Evolutionary conservation across 1,140 invertebrate genomes (phyloP).

Genomic region (Tigriopus japonicus): DNA sequence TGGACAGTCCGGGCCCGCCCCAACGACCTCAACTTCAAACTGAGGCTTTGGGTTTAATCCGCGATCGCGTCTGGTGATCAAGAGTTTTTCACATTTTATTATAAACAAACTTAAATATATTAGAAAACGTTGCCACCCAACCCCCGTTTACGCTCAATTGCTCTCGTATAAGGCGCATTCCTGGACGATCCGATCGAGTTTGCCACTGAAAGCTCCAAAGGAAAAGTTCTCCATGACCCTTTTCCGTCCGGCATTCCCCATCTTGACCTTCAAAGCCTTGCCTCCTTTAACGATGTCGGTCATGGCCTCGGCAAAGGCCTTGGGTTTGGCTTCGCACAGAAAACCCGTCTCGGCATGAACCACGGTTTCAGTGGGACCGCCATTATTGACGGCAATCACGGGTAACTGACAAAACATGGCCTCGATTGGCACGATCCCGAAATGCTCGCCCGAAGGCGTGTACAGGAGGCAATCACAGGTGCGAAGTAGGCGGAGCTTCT

Average conservation of each 20-base stretch:
- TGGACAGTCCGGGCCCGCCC: too few species aligned
- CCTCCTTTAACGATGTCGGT: slow-evolving; percentile 37
- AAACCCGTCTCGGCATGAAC: slow-evolving; percentile 72
- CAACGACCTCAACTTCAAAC: too few species aligned
- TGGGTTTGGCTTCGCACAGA: slow-evolving; percentile 45
- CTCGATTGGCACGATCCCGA: slow-evolving; percentile 97
- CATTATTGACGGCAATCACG: slow-evolving; percentile 84
- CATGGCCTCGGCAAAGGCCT: slow-evolving; percentile 61
- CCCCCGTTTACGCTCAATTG: too few species aligned
- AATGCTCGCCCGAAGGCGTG: slow-evolving; percentile 92
- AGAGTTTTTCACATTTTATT: too few species aligned
- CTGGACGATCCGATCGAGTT: slow-evolving; percentile 30
- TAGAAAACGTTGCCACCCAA: too few species aligned
- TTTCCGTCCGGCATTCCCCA: slow-evolving; percentile 47
- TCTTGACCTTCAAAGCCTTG: slow-evolving; percentile 28
- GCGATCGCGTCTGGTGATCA: too few species aligned
- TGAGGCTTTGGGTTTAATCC: too few species aligned
- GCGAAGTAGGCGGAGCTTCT: slow-evolving; percentile 59
- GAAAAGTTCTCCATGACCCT: slow-evolving; percentile 57
- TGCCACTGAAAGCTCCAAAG: slow-evolving; percentile 48
- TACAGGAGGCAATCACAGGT: slow-evolving; percentile 60
- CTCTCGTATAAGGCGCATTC: too few species aligned
- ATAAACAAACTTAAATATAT: too few species aligned
- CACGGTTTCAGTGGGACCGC: slow-evolving; percentile 87
- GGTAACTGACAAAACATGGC: slow-evolving; percentile 86